phyloP scores from a whole-genome alignment of 2,797 vertebrate species.

The Tiaroga cobitis region DNA sequence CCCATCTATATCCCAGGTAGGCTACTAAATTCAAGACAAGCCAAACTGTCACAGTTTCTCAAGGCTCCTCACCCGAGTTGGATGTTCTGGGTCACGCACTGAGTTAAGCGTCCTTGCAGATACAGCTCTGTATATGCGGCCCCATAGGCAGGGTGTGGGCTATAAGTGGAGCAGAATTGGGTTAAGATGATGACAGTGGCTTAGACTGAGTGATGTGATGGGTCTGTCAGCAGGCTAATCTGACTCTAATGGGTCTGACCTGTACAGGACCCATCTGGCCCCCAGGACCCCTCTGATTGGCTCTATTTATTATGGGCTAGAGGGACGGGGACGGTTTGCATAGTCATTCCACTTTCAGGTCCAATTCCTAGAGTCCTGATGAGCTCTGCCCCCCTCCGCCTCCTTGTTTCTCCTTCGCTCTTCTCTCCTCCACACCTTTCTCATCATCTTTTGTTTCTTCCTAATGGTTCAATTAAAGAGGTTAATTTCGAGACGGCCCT shows the following conservation, averaged over 20 bases:
- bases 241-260: slow-evolving; percentile 84
- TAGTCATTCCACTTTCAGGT: slow-evolving; percentile 75
- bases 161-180: slow-evolving; percentile 64
- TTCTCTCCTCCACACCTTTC: slow-evolving; percentile 38
- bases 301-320: slow-evolving; percentile 77
- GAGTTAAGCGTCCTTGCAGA: background rate
- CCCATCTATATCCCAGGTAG: background rate
- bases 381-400: slow-evolving; percentile 53
- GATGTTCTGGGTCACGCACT: slow-evolving; percentile 18
- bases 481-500: slow-evolving; percentile 79
- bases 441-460: slow-evolving; percentile 76
- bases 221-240: slow-evolving; percentile 80
- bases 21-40: background rate
- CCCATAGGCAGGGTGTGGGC: slow-evolving; percentile 10
- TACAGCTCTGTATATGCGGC: background rate
- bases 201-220: slow-evolving; percentile 70
- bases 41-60: slow-evolving; percentile 2
- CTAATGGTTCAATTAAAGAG: slow-evolving; percentile 84
- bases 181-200: slow-evolving; percentile 80
- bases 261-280: slow-evolving; percentile 81
- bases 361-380: slow-evolving; percentile 79
- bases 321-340: slow-evolving; percentile 68
- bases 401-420: slow-evolving; percentile 42
- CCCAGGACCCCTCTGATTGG: slow-evolving; percentile 79
- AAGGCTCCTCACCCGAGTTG: slow-evolving; percentile 16